phyloP scores from a whole-genome alignment of 2,113 vertebrate genomes.

The Pachypanchax playfairii region DNA sequence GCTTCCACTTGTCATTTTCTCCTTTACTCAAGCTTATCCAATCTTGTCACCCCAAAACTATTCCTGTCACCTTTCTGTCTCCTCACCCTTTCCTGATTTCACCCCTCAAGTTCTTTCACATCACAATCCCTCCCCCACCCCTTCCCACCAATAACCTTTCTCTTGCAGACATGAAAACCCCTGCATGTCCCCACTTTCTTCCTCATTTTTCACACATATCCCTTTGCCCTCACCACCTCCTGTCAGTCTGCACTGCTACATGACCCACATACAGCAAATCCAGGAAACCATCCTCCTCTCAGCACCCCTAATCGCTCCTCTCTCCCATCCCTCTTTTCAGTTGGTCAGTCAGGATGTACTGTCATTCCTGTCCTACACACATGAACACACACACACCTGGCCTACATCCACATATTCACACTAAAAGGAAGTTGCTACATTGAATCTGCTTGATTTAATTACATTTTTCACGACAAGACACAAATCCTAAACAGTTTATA shows the following conservation, averaged over 20 bases:
- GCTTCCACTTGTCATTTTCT: constrained; percentile 50
- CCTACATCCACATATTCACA: constrained; percentile 23
- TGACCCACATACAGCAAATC: constrained; percentile 56
- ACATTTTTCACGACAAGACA: neutral
- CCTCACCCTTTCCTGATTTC: constrained; percentile 28
- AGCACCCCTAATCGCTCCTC: constrained; percentile 9
- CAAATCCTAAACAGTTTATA: neutral
- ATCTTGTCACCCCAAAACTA: constrained; percentile 47
- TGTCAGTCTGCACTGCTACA: constrained; percentile 37
- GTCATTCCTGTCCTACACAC: neutral
- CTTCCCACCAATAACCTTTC: constrained; percentile 16
- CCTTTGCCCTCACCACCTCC: constrained; percentile 12
- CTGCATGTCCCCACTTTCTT: constrained; percentile 37
- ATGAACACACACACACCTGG: constrained; percentile 6
- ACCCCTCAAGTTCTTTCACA: constrained; percentile 46
- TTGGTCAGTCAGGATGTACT: constrained; percentile 22
- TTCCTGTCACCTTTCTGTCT: constrained; percentile 57
- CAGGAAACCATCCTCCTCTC: constrained; percentile 4
- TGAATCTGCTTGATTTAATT: neutral
- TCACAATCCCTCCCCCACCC: constrained; percentile 26
- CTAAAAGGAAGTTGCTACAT: neutral
- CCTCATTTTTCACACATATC: constrained; percentile 8
- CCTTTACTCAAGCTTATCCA: constrained; percentile 28
- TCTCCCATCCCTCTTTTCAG: constrained; percentile 8
- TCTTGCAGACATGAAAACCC: constrained; percentile 28